Evolutionary conservation across 2,888 invertebrate genomes (phyloP).

Genomic region (Drosophila emarginata): DNA sequence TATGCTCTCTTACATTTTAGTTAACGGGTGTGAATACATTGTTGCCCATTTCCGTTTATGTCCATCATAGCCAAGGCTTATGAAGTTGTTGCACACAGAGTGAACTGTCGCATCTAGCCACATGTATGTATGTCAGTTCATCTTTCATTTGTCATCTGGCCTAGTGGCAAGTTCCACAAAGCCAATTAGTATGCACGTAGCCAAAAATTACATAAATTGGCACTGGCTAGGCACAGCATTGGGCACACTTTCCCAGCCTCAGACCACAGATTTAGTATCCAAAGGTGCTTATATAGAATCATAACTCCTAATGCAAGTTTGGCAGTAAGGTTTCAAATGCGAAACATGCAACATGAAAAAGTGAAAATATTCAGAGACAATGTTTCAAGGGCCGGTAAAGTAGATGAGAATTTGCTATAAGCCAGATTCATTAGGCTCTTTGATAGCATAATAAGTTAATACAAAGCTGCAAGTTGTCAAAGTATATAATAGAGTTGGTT

Average conservation of each 20-base stretch:
- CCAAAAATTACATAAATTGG: slow-evolving; percentile 50
- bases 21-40: not conserved
- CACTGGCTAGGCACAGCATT: slow-evolving; percentile 38
- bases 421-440: not conserved
- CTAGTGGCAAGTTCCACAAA: slow-evolving; percentile 37
- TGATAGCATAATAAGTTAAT: not conserved
- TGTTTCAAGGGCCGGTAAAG: slow-evolving; percentile 33
- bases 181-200: slow-evolving; percentile 63
- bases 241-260: slow-evolving; percentile 59
- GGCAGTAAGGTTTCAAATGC: slow-evolving; percentile 45
- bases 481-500: slow-evolving; percentile 25
- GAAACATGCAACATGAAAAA: slow-evolving; percentile 43
- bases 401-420: not conserved
- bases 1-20: not conserved
- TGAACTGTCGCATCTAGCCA: not conserved
- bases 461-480: not conserved
- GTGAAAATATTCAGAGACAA: slow-evolving; percentile 45
- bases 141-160: slow-evolving; percentile 8
- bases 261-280: slow-evolving; percentile 7
- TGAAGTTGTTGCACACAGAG: not conserved
- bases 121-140: not conserved
- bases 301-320: slow-evolving; percentile 46
- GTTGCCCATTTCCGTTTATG: no score
- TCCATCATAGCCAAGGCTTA: not conserved
- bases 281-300: slow-evolving; percentile 54